Base-by-base conservation (phyloP, 2,113 vertebrate species). In the Speoplatyrhinus poulsoni region DNA sequence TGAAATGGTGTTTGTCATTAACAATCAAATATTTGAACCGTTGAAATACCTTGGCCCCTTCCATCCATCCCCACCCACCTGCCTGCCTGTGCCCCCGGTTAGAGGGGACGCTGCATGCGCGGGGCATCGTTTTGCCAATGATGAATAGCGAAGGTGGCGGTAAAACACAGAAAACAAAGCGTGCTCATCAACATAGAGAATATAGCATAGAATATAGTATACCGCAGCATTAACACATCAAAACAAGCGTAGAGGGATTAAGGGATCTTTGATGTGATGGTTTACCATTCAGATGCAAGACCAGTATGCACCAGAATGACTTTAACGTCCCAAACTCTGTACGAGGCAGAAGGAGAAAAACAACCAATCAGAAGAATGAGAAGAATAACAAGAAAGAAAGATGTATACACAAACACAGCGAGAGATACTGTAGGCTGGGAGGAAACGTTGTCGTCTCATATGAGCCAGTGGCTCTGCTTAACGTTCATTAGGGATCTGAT, bases 1-100 rank as follows among this genome's bases (percentile, higher is more conserved):
- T 67, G 86, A 91, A 92, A 85, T 72, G 60, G 77, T 92, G 86
- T 93, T 93, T 93, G 91, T 92, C 92, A 91, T 92, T 90, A 90
- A 75, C 85, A 90, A 92, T 91, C 89, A 93, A 91, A 93, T 92
- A 92, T 92, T 91, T 91, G 89, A 88, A 90, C 82, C 81, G 13
- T 62, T 75, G 83, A 77, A 91, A 88, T 86, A 88, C 81, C 77
- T 90, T 82, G 54, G 71, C 46, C 60, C 73, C 48, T 46, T 46
- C 19, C 36, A 6, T 19, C 12, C 77, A 62, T 63, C 83, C 72
- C 74, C 72, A 49, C 52, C 79, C 54, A 56, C 33, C 50, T 6
- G 1, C 12, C 50, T 12, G 11, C 50, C 52, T 41, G 36, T 76
- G 72, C 65, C 61, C 76, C 17, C 19, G 36, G 75, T 80, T 63